Percentiles rank a stretch among this genome's conserved stretches.
Conservation (phyloP, 2,888 invertebrate species). For the Cheilosia variabilis region DNA sequence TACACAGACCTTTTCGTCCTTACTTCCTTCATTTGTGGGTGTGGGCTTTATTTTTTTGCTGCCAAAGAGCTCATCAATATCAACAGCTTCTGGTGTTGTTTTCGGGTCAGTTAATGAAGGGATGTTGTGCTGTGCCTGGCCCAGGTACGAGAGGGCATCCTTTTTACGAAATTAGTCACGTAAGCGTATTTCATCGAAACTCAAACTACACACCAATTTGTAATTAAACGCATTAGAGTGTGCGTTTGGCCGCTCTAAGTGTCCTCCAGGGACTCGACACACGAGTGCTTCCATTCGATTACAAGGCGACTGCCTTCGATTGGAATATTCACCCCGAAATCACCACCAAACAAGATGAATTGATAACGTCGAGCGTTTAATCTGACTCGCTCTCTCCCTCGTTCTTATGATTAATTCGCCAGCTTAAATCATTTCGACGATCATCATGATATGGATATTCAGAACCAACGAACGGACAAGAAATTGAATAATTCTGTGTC, state of each 20-base stretch:
- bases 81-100: constrained; percentile 72
- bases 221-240: constrained; percentile 69
- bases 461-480: constrained; percentile 53
- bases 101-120: constrained; percentile 45
- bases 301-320: constrained; percentile 20
- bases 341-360: constrained; percentile 51
- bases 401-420: constrained; percentile 70
- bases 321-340: neutral
- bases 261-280: constrained; percentile 29
- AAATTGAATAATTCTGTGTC: constrained; percentile 74
- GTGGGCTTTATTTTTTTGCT: constrained; percentile 29
- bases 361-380: constrained; percentile 56
- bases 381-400: constrained; percentile 36
- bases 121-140: constrained; percentile 48
- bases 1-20: constrained; percentile 38
- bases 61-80: constrained; percentile 71
- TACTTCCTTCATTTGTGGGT: neutral
- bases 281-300: constrained; percentile 41
- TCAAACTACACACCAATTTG: constrained; percentile 49
- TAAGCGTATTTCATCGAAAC: constrained; percentile 66
- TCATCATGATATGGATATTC: constrained; percentile 74
- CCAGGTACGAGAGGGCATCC: constrained; percentile 53
- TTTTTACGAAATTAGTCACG: constrained; percentile 73
- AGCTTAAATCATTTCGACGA: constrained; percentile 70
- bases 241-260: constrained; percentile 24